Evolutionary conservation across 2,797 vertebrate genomes (phyloP), one percentile per base, ranked within the genome.

Genomic region (Graptemys geographica): DNA sequence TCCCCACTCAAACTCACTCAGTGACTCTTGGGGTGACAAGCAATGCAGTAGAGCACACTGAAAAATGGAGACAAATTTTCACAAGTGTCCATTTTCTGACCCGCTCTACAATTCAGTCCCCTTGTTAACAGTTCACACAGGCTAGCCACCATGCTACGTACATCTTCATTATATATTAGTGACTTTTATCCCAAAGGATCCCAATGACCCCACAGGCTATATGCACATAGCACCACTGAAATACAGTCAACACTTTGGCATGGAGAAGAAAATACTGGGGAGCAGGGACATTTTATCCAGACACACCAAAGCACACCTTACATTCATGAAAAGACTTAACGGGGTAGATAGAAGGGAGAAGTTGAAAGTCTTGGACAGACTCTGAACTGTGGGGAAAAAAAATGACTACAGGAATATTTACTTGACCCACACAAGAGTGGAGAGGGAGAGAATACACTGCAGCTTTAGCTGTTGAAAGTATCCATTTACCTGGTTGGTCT

Each of bases 401-500:
- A 85, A 84, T 44, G 33, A 18, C 0, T 72, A 19, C 3, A 55
- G 49, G 82, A 89, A 88, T n/a, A 94, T 81, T 90, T 11, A 59
- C 3, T 88, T 82, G 56, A 83, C 84, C 37, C 6, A 89, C 5
- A 9, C 83, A 72, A 44, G 86, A 92, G 79, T 94, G 12, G 10
- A 93, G 31, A 92, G n/a, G 57, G 37, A 92, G 10, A 92, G 52
- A 84, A 88, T 2, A 83, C 41, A 95, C 51, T 5, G 33, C 92
- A 90, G 41, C 21, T 21, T 72, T 41, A 23, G 80, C 87, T 94
- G 83, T 81, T 92, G 51, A 79, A 93, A 89, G 69, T 1, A 81
- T 81, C 80, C 44, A 95, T 95, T 98, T 99, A 99, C 99, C 99
- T 99, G 99, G 98, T 99, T 99, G 85, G 99, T 99, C 96, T 99